These are phyloP conservation scores for Ametastegia equiseti DNA, from an alignment of 2,888 invertebrate genomes.

Conservation along the genomic window DNA sequence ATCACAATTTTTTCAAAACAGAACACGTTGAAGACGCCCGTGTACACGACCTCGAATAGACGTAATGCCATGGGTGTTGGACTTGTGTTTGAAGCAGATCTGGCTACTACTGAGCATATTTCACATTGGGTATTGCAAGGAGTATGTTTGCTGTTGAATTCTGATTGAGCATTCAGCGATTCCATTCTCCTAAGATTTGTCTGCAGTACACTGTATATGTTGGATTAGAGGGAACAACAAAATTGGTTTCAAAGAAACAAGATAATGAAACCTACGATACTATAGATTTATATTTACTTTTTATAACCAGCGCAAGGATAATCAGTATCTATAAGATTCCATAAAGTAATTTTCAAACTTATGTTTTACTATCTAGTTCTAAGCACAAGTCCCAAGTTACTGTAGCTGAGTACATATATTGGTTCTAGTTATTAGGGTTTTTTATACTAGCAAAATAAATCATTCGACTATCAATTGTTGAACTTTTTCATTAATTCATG, in stretches of 20 bases:
- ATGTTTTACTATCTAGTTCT: background rate
- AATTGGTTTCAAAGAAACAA: background rate
- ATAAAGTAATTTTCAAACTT: background rate
- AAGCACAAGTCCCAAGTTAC: background rate
- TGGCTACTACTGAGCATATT: slow-evolving; percentile 88
- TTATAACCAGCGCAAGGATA: background rate
- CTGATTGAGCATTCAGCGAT: slow-evolving; percentile 78
- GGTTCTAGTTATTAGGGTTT: background rate
- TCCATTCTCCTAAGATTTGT: slow-evolving; percentile 1
- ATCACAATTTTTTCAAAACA: slow-evolving; percentile 72
- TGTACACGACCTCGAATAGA: slow-evolving; percentile 92
- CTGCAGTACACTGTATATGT: background rate
- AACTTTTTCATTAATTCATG: background rate
- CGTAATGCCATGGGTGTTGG: slow-evolving; percentile 95
- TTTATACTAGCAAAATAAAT: background rate
- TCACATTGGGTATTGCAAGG: slow-evolving; percentile 96
- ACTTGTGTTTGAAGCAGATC: slow-evolving; percentile 92
- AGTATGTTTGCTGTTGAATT: slow-evolving; percentile 91
- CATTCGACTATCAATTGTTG: background rate
- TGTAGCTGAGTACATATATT: too few relatives aligned
- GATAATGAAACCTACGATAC: background rate
- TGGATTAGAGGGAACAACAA: background rate
- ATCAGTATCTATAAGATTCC: slow-evolving; percentile 3
- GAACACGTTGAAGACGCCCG: slow-evolving; percentile 93
- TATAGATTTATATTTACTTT: background rate